Conservation (phyloP, 2,888 invertebrate genomes). For the Perdita meconis region DNA sequence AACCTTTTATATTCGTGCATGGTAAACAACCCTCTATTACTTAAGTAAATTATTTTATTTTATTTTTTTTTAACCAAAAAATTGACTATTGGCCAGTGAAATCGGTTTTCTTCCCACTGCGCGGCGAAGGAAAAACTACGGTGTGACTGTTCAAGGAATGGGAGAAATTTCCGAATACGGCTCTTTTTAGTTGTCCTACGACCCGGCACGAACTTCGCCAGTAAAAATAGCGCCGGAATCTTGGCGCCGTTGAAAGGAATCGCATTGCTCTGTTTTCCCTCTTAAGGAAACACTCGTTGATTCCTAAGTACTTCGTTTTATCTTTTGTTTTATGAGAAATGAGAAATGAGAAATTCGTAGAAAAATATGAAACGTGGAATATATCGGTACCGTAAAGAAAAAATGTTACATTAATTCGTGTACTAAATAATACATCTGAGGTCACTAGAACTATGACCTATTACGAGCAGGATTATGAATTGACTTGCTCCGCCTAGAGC, state of each 20-base stretch:
- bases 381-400: no score
- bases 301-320: background rate
- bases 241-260: slow-evolving; percentile 48
- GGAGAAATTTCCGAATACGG: slow-evolving; percentile 39
- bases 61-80: no score
- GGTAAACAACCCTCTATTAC: no score
- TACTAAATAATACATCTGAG: slow-evolving; percentile 16
- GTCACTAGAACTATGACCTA: slow-evolving; percentile 24
- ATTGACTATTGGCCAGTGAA: no score
- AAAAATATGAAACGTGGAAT: no score
- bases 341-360: no score
- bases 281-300: slow-evolving; percentile 4
- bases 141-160: slow-evolving; percentile 22
- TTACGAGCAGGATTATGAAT: slow-evolving; percentile 36
- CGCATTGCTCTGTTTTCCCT: slow-evolving; percentile 27
- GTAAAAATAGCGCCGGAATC: slow-evolving; percentile 57
- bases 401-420: background rate
- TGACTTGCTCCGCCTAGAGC: slow-evolving; percentile 27
- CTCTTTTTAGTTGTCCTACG: slow-evolving; percentile 14
- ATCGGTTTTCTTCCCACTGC: no score
- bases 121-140: background rate
- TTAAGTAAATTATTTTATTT: no score
- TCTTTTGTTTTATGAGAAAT: background rate
- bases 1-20: no score
- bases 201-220: slow-evolving; percentile 24